Base-by-base conservation (phyloP, 2,888 invertebrate species). In the Smittia sp. region DNA sequence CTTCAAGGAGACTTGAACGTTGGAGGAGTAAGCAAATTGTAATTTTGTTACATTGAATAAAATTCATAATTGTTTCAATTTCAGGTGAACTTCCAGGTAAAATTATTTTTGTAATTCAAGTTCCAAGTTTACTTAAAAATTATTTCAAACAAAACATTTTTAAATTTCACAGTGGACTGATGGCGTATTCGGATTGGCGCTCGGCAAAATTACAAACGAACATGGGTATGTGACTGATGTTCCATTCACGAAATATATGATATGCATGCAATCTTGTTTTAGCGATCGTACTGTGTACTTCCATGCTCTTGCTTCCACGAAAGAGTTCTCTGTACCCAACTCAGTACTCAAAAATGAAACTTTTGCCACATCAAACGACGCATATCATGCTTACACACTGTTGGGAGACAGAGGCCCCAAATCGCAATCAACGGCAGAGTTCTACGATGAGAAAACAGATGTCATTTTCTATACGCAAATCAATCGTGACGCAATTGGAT, bases 231-330 rank as follows among this genome's bases (percentile, higher is more conserved):
- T 13, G 32, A 3, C 22, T 58, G 13, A 32, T 32, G 9, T 32
- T 32, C 32, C 32, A 6, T 3, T 54, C 54, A 13, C 13, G 13
- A 15, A 4, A 13, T 4, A 7, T 54, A 54, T 54, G 6, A 32
- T 32, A n/a, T n/a, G n/a, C n/a, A n/a, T 32, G 3, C 2, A 46
- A 46, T 46, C n/a, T 58, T 22, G 9, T 22, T 22, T 6, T 79
- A 87, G 87, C 74, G 86, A 84, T 76, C 88, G 89, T 75, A 89
- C 88, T 22, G 84, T 92, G 77, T 93, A 91, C 81, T 93, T 93
- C 88, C 93, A 93, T 80, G 86, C 93, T 0, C 85, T 93, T 81
- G 89, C 92, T 38, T 90, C 91, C 77, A 90, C 90, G 67, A 89
- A 89, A 76, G 92, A 93, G 81, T 93, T 92, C 80, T 87, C 88